Base-by-base conservation (phyloP, 2,113 vertebrate genomes). In the Neomonachus schauinslandi region DNA sequence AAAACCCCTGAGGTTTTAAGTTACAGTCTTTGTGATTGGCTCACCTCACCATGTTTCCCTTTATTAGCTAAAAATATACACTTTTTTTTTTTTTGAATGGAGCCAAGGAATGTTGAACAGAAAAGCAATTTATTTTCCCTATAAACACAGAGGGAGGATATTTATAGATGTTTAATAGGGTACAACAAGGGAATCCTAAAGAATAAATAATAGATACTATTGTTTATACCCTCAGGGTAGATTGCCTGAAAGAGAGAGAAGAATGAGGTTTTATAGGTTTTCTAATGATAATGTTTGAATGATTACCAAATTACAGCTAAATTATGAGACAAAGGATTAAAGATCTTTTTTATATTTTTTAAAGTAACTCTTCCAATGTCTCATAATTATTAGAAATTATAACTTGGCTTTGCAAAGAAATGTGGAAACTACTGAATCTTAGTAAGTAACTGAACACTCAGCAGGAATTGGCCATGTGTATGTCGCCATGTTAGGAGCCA, bases 121-220 rank as follows among this genome's bases (percentile, higher is more conserved):
- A n/a, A 96, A 94, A 83, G 14, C 15, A 84, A 84, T 91, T 72
- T 57, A 36, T 88, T 97, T 93, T 72, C 71, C 24, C 22, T 95
- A 24, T 36, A 76, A 95, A 95, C 28, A 94, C 7, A 95, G 16
- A 65, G 28, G 22, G 33, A 95, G 24, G 49, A 88, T 96, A 92
- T 95, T 92, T 97, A 93, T 89, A 36, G 89, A 91, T 8, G 22
- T 53, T 92, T 90, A 96, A 69, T 42, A 89, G 59, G 33, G 11
- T 69, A 93, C 69, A 95, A 57, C 24, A 93, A 63, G 9, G 15
- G 4, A 96, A 12, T 95, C 67, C 11, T 90, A 36, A 94, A 80
- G 22, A 69, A 69, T 72, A 95, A 80, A 89, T 84, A 79, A 79
- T 10, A 93, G 65, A 94, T 69, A 92, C 2, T 92, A 53, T 53